These are phyloP conservation scores for Andrena praecox DNA, from an alignment of 2,888 invertebrate species.

Conservation along the genomic window DNA sequence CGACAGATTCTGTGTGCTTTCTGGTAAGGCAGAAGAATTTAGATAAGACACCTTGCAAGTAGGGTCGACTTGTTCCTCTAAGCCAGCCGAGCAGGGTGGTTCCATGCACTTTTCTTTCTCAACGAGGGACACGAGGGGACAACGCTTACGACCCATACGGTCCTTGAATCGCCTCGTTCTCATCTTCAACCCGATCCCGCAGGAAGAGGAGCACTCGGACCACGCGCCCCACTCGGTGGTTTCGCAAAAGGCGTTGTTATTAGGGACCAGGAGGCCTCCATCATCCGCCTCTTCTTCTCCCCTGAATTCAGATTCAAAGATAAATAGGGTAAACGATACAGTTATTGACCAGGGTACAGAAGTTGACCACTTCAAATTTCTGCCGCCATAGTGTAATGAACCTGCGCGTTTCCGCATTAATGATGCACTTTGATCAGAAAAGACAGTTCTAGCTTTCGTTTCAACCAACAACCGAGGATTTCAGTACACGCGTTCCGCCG, in stretches of 20 bases:
- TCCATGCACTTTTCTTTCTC: constrained; percentile 94
- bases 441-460: too few relatives aligned
- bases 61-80: constrained; percentile 87
- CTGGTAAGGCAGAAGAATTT: too few relatives aligned
- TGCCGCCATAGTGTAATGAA: too few relatives aligned
- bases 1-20: background rate
- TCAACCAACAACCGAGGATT: too few relatives aligned
- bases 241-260: constrained; percentile 87
- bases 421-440: too few relatives aligned
- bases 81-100: constrained; percentile 88
- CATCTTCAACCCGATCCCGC: constrained; percentile 92
- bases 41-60: constrained; percentile 85
- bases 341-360: too few relatives aligned
- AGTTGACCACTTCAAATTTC: too few relatives aligned
- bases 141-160: constrained; percentile 92
- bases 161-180: constrained; percentile 89
- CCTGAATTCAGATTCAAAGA: constrained; percentile 34
- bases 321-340: too few relatives aligned
- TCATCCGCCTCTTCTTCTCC: constrained; percentile 82
- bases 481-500: too few relatives aligned
- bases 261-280: constrained; percentile 71
- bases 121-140: constrained; percentile 90
- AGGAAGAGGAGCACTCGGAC: constrained; percentile 95
- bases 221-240: constrained; percentile 91
- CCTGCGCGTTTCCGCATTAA: too few relatives aligned